Evolutionary conservation across 1,140 invertebrate genomes (phyloP).

Genomic region (Potamilus streckersoni): DNA sequence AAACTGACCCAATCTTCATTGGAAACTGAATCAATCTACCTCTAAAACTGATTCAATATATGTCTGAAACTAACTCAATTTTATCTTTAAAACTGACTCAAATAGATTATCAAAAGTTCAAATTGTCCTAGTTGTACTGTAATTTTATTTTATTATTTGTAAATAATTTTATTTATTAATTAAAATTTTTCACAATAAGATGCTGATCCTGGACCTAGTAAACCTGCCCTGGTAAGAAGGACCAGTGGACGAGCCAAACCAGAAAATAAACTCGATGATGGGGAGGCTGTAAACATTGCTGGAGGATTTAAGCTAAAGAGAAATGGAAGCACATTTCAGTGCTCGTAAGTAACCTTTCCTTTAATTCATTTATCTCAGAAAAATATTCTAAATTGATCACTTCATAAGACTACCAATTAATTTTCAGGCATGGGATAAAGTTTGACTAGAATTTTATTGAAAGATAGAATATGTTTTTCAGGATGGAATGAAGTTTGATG

Average conservation of each 20-base stretch:
- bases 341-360: constrained; percentile 47
- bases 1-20: too few relatives aligned
- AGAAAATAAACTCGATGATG: constrained; percentile 45
- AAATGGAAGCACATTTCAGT: constrained; percentile 51
- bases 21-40: too few relatives aligned
- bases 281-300: constrained; percentile 42
- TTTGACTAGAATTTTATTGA: neutral
- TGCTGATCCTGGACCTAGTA: too few relatives aligned
- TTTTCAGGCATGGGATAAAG: neutral
- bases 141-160: too few relatives aligned
- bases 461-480: neutral
- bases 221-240: constrained; percentile 14
- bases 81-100: too few relatives aligned
- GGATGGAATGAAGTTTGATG: neutral
- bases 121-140: too few relatives aligned
- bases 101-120: too few relatives aligned
- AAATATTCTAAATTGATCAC: neutral
- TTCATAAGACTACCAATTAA: neutral
- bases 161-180: too few relatives aligned
- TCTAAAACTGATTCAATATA: too few relatives aligned
- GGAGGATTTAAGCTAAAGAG: constrained; percentile 49
- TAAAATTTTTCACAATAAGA: too few relatives aligned
- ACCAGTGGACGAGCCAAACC: constrained; percentile 35
- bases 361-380: neutral
- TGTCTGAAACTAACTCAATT: too few relatives aligned